Evolutionary conservation across 1,140 invertebrate species (phyloP).

Genomic region (Aphis craccivora): DNA sequence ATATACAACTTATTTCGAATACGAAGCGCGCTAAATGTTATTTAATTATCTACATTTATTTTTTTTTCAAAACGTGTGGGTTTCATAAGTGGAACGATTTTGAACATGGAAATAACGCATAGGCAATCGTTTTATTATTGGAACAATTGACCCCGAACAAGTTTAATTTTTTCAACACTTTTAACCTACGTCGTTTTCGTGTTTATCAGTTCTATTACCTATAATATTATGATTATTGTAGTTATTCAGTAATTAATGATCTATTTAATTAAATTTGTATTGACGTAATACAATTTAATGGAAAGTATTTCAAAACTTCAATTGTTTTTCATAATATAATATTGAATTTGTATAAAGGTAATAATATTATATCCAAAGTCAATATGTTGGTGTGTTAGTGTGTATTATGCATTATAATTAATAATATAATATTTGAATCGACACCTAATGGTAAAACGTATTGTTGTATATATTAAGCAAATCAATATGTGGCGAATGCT

Average conservation of each 20-base stretch:
- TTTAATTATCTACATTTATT: background rate
- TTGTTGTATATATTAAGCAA: background rate
- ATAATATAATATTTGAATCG: background rate
- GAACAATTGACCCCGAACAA: constrained; percentile 30
- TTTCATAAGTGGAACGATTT: constrained; percentile 37
- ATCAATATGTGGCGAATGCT: background rate
- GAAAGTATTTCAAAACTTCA: background rate
- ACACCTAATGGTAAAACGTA: background rate
- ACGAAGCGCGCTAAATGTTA: background rate
- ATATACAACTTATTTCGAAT: background rate
- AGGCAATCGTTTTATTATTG: background rate
- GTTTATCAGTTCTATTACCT: background rate
- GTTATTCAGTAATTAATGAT: background rate
- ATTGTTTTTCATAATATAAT: background rate
- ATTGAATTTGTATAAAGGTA: background rate
- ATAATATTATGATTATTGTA: background rate
- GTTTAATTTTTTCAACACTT: constrained; percentile 16
- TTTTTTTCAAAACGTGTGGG: background rate
- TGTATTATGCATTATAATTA: background rate
- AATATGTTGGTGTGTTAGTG: background rate
- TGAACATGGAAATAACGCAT: background rate
- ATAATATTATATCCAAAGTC: background rate
- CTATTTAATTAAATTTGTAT: background rate
- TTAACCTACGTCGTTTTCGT: constrained; percentile 5
- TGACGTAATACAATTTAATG: background rate